phyloP scores from a whole-genome alignment of 2,113 vertebrate genomes.

The Anolis carolinensis region DNA sequence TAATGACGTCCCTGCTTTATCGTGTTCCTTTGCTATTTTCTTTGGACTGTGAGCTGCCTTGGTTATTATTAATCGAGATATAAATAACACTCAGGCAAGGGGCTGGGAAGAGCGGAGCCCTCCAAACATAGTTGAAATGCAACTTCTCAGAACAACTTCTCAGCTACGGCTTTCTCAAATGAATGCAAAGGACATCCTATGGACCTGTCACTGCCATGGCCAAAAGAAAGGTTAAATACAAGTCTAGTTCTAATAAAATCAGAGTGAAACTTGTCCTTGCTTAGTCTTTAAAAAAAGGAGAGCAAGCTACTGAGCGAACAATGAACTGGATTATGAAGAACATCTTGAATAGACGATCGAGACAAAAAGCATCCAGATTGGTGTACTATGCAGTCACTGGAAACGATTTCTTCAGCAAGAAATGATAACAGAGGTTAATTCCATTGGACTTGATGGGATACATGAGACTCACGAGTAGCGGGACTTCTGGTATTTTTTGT shows the following conservation, averaged over 20 bases:
- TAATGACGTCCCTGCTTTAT: no score
- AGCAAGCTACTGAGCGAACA: no score
- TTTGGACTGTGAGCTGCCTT: no score
- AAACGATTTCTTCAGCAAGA: neutral
- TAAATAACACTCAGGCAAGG: no score
- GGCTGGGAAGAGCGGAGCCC: no score
- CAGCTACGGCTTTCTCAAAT: neutral
- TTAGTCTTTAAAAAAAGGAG: neutral
- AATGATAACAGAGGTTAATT: neutral
- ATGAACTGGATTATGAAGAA: neutral
- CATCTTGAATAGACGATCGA: neutral
- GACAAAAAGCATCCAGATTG: neutral
- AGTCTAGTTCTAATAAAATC: neutral
- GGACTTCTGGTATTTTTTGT: neutral
- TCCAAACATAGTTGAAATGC: no score
- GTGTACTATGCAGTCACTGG: no score
- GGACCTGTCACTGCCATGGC: neutral
- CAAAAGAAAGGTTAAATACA: neutral
- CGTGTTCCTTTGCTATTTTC: no score
- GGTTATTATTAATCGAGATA: no score
- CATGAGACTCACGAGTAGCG: neutral
- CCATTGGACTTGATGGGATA: no score
- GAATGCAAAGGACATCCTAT: neutral
- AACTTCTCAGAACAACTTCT: no score
- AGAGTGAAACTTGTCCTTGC: neutral